Evolutionary conservation across 30 jellyfish, hydroid and myxozoan genomes (phyloP), one percentile per base, ranked within the genome.

Genomic region (Clytia hemisphaerica): DNA sequence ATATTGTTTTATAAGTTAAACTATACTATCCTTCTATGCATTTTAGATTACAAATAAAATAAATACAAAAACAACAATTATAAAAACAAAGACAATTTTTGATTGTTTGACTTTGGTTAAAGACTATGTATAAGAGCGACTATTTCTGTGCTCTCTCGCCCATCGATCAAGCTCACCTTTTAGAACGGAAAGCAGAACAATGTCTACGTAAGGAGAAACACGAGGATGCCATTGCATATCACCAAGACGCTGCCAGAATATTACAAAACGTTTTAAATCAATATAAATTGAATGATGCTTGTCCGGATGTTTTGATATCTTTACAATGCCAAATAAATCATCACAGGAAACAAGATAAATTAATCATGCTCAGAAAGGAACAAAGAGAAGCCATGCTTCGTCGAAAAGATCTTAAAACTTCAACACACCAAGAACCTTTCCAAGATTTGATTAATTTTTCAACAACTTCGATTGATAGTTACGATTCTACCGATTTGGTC

Each of bases 151-250:
- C 25, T 58, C 71, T n/a, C n/a, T n/a, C n/a, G n/a, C n/a, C 71
- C 30, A 18, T 58, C 25, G 30, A 58, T 19, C 14, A 24, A 34
- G 71, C 71, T 15, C 71, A 58, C 30, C 30, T 58, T 18, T 34
- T 19, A 2, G 26, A 29, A 19, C 71, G 71, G 3, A 58, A 58
- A 58, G 71, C 71, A 26, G 71, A 58, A 19, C 46, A 38, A 45
- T 58, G 71, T 58, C 14, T 58, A 58, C 25, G 33, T 15, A 2
- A 34, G 25, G 71, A 58, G 33, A 24, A 58, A 45, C 30, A 58
- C 57, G 71, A 58, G 6, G 71, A 24, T n/a, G 71, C 71, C 30
- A 58, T 58, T 58, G 25, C 71, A 18, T 34, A 22, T 4, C 71
- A 58, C 30, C 25, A 58, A 58, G 7, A 58, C 25, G 71, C 71